phyloP scores from a whole-genome alignment of 1,140 invertebrate species.

The Sweltsa coloradensis region DNA sequence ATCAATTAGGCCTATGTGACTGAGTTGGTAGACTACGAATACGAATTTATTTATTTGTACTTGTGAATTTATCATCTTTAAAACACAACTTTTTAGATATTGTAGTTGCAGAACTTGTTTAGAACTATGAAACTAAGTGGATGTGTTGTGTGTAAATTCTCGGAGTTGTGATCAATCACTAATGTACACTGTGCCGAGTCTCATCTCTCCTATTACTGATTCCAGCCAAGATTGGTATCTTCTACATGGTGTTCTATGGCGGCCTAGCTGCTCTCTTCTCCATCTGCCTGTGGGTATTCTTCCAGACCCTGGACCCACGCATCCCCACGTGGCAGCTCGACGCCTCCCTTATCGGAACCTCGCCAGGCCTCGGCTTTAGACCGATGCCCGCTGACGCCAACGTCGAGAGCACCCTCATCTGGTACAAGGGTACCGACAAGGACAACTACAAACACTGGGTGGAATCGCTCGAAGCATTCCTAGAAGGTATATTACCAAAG shows the following conservation, averaged over 20 bases:
- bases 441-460: conserved; percentile 68
- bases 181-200: no score
- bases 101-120: no score
- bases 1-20: no score
- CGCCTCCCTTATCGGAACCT: conserved; percentile 76
- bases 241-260: conserved; percentile 85
- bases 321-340: conserved; percentile 74
- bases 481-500: no score
- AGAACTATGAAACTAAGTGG: no score
- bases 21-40: no score
- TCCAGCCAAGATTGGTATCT: conserved; percentile 77
- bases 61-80: no score
- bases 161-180: no score
- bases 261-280: conserved; percentile 76
- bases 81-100: no score
- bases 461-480: conserved; percentile 53
- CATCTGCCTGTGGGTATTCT: conserved; percentile 84
- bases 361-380: conserved; percentile 84
- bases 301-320: conserved; percentile 75
- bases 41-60: no score
- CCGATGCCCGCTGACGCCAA: conserved; percentile 71
- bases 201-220: no score
- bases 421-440: conserved; percentile 68
- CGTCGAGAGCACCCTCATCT: conserved; percentile 85
- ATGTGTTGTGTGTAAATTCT: no score